phyloP scores from a whole-genome alignment of 2,113 vertebrate genomes.

The Mesembrinibis cayennensis region DNA sequence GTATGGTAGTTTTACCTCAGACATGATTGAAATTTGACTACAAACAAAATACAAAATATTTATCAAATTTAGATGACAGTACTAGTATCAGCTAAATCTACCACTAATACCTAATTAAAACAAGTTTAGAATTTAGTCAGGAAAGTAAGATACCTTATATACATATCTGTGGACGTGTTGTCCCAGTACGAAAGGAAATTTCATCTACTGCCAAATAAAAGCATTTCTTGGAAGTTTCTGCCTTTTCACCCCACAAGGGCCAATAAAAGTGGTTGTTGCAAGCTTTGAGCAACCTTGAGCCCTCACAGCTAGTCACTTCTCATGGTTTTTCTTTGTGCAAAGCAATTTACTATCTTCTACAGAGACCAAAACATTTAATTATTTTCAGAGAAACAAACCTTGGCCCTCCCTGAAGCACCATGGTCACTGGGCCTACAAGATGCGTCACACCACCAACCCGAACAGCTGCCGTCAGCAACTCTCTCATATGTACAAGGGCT shows the following conservation, averaged over 20 bases:
- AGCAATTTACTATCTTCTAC: not conserved
- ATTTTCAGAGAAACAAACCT: constrained; percentile 71
- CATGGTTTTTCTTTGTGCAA: rapidly evolving
- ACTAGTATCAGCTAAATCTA: not conserved
- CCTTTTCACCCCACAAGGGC: not conserved
- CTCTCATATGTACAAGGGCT: constrained; percentile 95
- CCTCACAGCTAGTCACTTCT: not conserved
- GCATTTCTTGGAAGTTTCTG: not conserved
- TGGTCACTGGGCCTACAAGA: constrained; percentile 94
- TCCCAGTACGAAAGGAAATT: not conserved
- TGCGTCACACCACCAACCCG: constrained; percentile 94
- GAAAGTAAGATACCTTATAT: not conserved
- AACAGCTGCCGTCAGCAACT: constrained; percentile 92
- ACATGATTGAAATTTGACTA: not conserved
- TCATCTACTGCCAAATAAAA: not conserved
- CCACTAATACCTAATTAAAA: not conserved
- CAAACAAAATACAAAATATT: not conserved
- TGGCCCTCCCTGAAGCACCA: constrained; percentile 96
- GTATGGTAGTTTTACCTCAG: not conserved
- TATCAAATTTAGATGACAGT: not conserved
- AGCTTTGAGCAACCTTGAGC: not conserved
- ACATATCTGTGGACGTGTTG: rapidly evolving
- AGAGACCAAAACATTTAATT: not conserved
- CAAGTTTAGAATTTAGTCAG: not conserved
- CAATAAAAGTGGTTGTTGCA: not conserved